A percentile compares a stretch with the other conserved stretches of the same genome.
Evolutionary conservation across 2,888 invertebrate genomes (phyloP).

Genomic region (Cryptocheilus praepositus): DNA sequence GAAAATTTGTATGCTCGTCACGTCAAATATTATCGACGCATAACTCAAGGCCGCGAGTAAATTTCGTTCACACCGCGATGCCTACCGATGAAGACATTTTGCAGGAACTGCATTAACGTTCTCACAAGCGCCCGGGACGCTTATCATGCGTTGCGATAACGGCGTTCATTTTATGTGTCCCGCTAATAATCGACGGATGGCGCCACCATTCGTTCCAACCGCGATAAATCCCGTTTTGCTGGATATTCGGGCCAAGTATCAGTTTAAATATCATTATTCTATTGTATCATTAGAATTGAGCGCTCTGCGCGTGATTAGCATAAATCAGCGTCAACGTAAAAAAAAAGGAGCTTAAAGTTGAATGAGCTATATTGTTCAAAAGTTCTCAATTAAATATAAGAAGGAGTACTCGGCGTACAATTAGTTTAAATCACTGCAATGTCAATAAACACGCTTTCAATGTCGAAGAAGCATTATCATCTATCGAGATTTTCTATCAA

Average conservation of each 20-base stretch:
- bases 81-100: conserved; percentile 18
- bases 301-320: no score
- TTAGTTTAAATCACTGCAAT: no score
- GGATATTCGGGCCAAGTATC: neutral
- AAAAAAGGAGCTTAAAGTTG: no score
- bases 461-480: no score
- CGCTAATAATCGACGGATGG: conserved; percentile 31
- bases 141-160: conserved; percentile 34
- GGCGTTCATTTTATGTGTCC: conserved; percentile 31
- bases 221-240: neutral
- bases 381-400: no score
- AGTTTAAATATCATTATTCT: no score
- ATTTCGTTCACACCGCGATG: conserved; percentile 18
- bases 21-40: conserved; percentile 38
- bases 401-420: no score
- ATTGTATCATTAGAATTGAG: no score
- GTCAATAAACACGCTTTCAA: no score
- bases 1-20: conserved; percentile 50
- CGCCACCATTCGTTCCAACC: conserved; percentile 30
- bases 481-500: no score
- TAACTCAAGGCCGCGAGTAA: conserved; percentile 29
- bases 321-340: no score
- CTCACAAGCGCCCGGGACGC: conserved; percentile 5
- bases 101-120: conserved; percentile 2
- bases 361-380: no score